phyloP scores from a whole-genome alignment of 2,888 invertebrate species.

The Azorinus chamasolen region DNA sequence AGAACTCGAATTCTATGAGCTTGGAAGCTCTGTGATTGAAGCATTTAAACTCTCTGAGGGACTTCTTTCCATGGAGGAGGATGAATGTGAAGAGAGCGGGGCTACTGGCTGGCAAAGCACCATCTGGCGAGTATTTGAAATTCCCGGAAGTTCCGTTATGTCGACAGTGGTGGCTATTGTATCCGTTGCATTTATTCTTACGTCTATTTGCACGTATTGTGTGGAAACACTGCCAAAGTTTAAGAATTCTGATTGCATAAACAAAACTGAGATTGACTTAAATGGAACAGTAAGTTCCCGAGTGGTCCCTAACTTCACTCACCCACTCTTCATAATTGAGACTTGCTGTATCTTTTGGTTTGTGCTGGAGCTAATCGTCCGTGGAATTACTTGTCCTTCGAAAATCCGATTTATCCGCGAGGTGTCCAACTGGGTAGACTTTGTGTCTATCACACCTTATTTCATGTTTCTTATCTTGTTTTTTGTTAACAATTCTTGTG shows the following conservation, averaged over 20 bases:
- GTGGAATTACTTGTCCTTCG: slow-evolving; percentile 81
- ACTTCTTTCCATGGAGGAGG: slow-evolving; percentile 79
- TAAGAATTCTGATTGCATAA: slow-evolving; percentile 73
- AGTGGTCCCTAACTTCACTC: slow-evolving; percentile 69
- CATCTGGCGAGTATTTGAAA: slow-evolving; percentile 87
- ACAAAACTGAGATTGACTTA: slow-evolving; percentile 55
- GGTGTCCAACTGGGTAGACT: slow-evolving; percentile 84
- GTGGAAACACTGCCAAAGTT: slow-evolving; percentile 87
- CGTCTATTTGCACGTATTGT: slow-evolving; percentile 87
- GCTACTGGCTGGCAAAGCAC: slow-evolving; percentile 63
- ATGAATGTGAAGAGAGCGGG: slow-evolving; percentile 47
- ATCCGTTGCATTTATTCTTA: slow-evolving; percentile 86
- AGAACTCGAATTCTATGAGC: slow-evolving; percentile 87
- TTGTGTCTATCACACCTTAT: slow-evolving; percentile 84
- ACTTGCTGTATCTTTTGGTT: slow-evolving; percentile 85
- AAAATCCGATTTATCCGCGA: slow-evolving; percentile 78
- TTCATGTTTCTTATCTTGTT: slow-evolving; percentile 80
- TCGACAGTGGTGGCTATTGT: slow-evolving; percentile 86
- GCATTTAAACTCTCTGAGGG: slow-evolving; percentile 87
- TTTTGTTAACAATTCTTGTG: slow-evolving; percentile 70
- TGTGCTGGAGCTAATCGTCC: slow-evolving; percentile 81
- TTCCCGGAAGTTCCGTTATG: slow-evolving; percentile 85
- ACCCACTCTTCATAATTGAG: slow-evolving; percentile 84
- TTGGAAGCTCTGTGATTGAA: slow-evolving; percentile 85
- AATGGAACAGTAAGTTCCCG: slow-evolving; percentile 25